Conservation (phyloP, 2,113 vertebrate species). For the Callospermophilus lateralis region DNA sequence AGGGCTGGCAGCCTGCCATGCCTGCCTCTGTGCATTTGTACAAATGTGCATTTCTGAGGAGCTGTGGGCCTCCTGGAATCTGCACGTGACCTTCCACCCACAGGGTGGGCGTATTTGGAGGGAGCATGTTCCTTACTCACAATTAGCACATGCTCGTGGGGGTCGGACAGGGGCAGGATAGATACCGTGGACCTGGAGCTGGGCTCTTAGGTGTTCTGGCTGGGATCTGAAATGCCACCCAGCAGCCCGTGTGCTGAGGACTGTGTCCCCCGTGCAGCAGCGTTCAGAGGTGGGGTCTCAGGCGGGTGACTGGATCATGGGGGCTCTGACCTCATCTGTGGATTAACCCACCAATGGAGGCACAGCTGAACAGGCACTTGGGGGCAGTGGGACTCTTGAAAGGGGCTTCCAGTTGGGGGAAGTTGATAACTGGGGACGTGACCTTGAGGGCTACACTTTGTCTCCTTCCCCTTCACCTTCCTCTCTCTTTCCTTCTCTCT, state of each 20-base stretch:
- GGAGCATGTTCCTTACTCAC: too few relatives aligned
- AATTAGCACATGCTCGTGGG: not conserved
- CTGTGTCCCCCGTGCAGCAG: too few relatives aligned
- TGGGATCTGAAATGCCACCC: not conserved
- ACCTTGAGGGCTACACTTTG: too few relatives aligned
- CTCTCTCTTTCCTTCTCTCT: too few relatives aligned
- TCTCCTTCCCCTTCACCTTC: too few relatives aligned
- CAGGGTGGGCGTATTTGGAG: too few relatives aligned
- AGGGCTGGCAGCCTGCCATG: not conserved
- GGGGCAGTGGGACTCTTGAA: not conserved
- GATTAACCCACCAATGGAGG: not conserved
- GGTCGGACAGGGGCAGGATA: not conserved
- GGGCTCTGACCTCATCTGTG: too few relatives aligned
- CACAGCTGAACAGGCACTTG: too few relatives aligned
- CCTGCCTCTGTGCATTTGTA: not conserved
- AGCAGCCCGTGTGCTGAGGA: not conserved
- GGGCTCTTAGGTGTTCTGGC: not conserved
- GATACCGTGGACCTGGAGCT: not conserved
- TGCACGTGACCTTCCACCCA: not conserved
- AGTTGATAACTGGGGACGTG: too few relatives aligned
- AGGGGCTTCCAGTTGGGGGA: not conserved
- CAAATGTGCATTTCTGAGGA: not conserved
- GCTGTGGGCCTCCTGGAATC: not conserved
- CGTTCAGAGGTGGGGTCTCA: too few relatives aligned
- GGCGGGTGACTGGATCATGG: too few relatives aligned